Evolutionary conservation across 2,888 invertebrate species (phyloP).

Genomic region (Oeneis ivallda): DNA sequence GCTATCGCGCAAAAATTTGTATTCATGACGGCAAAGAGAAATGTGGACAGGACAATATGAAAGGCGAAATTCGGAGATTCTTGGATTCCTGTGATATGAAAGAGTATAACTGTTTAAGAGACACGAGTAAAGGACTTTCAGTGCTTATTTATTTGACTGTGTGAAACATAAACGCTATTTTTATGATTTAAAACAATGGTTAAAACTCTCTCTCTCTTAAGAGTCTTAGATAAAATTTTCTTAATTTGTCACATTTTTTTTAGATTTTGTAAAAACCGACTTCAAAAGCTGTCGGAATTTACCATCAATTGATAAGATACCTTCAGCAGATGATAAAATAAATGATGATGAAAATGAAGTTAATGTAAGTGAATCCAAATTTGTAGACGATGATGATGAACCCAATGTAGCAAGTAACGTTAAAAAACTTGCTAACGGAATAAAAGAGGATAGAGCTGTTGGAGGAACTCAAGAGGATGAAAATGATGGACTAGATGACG

Average conservation of each 20-base stretch:
- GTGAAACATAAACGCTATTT: background rate
- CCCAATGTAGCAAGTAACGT: too few relatives aligned
- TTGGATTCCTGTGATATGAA: constrained; percentile 65
- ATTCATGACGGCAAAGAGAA: constrained; percentile 56
- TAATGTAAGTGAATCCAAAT: background rate
- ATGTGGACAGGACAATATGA: constrained; percentile 51
- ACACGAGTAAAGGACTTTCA: constrained; percentile 47
- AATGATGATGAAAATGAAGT: background rate
- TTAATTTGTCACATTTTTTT: background rate
- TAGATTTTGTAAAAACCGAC: constrained; percentile 38
- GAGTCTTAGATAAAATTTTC: background rate
- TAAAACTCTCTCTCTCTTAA: too few relatives aligned
- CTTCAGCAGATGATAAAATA: background rate
- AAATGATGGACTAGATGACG: background rate
- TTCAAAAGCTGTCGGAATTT: constrained; percentile 44
- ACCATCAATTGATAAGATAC: constrained; percentile 41
- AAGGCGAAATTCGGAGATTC: constrained; percentile 53
- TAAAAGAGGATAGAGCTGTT: background rate
- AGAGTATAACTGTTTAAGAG: constrained; percentile 64
- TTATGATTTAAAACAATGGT: background rate
- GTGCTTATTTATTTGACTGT: constrained; percentile 46
- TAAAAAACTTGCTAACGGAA: too few relatives aligned
- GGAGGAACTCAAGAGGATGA: background rate
- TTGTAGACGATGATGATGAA: background rate
- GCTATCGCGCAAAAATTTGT: constrained; percentile 64